phyloP scores from a whole-genome alignment of 1,140 invertebrate species.

The Pissodes strobi region DNA sequence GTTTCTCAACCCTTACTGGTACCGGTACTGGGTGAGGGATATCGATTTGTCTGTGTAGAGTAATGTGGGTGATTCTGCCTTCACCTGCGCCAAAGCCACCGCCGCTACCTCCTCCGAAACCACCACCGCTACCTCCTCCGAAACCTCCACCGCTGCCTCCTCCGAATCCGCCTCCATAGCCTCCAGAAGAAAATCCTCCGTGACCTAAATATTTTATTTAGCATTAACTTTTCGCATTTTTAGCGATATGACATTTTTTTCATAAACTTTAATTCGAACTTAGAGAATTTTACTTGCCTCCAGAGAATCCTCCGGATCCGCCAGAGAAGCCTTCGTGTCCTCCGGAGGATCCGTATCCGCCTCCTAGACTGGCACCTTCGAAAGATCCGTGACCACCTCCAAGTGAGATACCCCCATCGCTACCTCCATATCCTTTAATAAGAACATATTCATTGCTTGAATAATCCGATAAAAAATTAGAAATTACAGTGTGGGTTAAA shows the following conservation, averaged over 20 bases:
- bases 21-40: conserved; percentile 53
- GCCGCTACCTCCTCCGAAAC: conserved; percentile 18
- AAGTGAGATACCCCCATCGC: conserved; percentile 13
- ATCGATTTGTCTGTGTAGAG: conserved; percentile 42
- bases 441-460: too few relatives aligned
- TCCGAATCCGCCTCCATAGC: conserved; percentile 15
- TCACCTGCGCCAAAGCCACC: conserved; percentile 19
- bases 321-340: conserved; percentile 29
- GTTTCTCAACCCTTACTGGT: conserved; percentile 51
- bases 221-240: too few relatives aligned
- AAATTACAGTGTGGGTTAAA: too few relatives aligned
- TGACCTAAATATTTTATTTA: too few relatives aligned
- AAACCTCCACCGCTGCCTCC: conserved; percentile 23
- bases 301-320: conserved; percentile 15
- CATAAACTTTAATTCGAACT: too few relatives aligned
- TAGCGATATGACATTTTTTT: too few relatives aligned
- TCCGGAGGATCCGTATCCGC: conserved; percentile 14
- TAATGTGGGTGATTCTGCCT: conserved; percentile 44
- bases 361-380: conserved; percentile 1
- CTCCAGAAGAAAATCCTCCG: too few relatives aligned
- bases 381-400: conserved; percentile 26
- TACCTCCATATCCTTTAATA: neutral
- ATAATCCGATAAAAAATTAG: too few relatives aligned
- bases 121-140: conserved; percentile 24
- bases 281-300: neutral